Percentiles rank a stretch among this genome's conserved stretches.
phyloP scores from a whole-genome alignment of 2,113 vertebrate species.

The Raja brachyura region DNA sequence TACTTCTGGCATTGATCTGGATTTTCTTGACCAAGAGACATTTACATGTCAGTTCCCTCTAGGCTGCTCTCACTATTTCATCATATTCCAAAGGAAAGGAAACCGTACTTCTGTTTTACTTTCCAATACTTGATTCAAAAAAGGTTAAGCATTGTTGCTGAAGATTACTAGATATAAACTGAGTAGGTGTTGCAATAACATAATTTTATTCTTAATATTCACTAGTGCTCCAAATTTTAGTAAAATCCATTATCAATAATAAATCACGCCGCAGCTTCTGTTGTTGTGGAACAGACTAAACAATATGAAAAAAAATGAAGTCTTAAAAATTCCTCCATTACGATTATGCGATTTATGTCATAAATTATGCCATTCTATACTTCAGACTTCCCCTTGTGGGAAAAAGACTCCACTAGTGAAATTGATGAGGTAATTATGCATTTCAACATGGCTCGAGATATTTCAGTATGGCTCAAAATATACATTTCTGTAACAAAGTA shows the following conservation, averaged over 20 bases:
- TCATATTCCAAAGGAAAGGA: too few relatives aligned
- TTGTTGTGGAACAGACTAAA: not conserved
- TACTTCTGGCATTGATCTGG: too few relatives aligned
- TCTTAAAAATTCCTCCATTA: not conserved
- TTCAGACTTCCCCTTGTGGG: not conserved
- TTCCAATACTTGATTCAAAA: too few relatives aligned
- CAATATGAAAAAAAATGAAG: not conserved
- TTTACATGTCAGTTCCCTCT: too few relatives aligned
- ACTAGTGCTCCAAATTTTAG: not conserved
- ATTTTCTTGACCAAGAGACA: too few relatives aligned
- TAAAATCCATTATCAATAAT: not conserved
- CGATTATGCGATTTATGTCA: not conserved
- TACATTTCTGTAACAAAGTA: not conserved
- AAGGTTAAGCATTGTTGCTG: not conserved
- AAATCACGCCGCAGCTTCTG: not conserved
- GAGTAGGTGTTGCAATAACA: not conserved
- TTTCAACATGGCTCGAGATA: not conserved
- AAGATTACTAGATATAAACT: not conserved
- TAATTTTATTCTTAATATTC: not conserved
- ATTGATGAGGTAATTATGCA: not conserved
- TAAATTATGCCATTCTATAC: not conserved
- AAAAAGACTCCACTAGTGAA: not conserved
- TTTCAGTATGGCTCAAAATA: not conserved
- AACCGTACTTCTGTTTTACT: too few relatives aligned
- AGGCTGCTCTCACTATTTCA: too few relatives aligned